phyloP scores from a whole-genome alignment of 2,888 invertebrate genomes.

The Boloria selene region DNA sequence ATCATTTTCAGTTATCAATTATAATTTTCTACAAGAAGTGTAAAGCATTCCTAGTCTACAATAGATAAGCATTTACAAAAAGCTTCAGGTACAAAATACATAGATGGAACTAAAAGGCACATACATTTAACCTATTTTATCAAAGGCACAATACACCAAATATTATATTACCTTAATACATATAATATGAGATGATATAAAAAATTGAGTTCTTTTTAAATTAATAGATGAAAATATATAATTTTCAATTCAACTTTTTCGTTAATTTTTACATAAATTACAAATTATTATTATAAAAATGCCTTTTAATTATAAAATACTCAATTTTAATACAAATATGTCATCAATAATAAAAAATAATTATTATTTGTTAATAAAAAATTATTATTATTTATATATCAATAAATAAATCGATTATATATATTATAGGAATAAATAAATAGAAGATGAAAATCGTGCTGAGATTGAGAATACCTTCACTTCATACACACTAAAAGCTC shows the following conservation, averaged over 20 bases:
- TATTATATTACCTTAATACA: constrained; percentile 45
- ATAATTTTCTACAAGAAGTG: constrained; percentile 6
- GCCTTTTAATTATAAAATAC: no score
- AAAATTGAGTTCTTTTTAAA: not conserved
- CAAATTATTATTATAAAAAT: no score
- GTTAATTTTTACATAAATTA: no score
- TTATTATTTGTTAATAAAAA: no score
- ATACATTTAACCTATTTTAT: constrained; percentile 70
- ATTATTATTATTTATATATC: no score
- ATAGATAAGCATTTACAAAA: constrained; percentile 43
- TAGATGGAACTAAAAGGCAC: constrained; percentile 75
- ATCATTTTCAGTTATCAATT: not conserved
- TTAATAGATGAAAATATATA: not conserved
- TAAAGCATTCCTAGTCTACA: constrained; percentile 26
- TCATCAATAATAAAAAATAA: no score
- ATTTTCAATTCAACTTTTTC: no score
- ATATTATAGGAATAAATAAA: constrained; percentile 17
- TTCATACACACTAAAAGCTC: constrained; percentile 60
- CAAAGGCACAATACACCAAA: constrained; percentile 76
- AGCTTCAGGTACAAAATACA: constrained; percentile 72
- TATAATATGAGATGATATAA: constrained; percentile 7
- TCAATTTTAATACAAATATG: no score
- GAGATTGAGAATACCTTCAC: constrained; percentile 22
- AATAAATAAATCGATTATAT: no score
- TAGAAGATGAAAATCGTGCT: constrained; percentile 22